Base-by-base conservation (phyloP, 2,797 vertebrate species). In the Podarcis siculus region DNA sequence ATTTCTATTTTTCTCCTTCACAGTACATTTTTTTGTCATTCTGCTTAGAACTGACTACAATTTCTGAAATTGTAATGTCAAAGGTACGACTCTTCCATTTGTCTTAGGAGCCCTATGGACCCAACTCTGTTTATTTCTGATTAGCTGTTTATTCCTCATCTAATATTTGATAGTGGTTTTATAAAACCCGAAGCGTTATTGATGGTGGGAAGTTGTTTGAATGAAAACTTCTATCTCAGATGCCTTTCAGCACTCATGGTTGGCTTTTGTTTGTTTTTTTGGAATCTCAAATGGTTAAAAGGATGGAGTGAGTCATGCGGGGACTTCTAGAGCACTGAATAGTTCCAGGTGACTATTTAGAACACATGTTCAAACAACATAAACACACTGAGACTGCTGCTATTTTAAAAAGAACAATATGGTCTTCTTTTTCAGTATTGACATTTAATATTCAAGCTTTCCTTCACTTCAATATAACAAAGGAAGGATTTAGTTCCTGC, bases 371-470 rank as follows among this genome's bases (percentile, higher is more conserved):
- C 55, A 89, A 87, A 81, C 23, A 89, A 85, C n/a, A 85, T 66
- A 84, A 89, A 91, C 89, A 77, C 77, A 81, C 71, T 55, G 85
- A 89, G 79, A 91, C 81, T 83, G 79, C 79, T 89, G 69, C 71
- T 89, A 72, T 92, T 90, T 90, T 92, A 93, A 92, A 88, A 67
- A 90, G 86, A 93, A 95, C 87, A 94, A 86, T 78, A 85, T 71
- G 87, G 82, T 55, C 88, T 80, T 92, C 42, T 90, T 92, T 89
- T 82, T 67, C 67, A 89, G 77, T 64, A 69, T 25, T 37, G 45
- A 39, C 58, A 76, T 45, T 73, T 80, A 93, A 91, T 45, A 86
- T 82, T 61, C 37, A 85, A 88, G 69, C 76, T 79, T 89, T 93
- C 77, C 86, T 35, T 89, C 91, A 93, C 90, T 94, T 90, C 45